Evolutionary conservation across 1,140 invertebrate species (phyloP), one percentile per base, ranked within the genome.

Genomic region (Panulirus ornatus): DNA sequence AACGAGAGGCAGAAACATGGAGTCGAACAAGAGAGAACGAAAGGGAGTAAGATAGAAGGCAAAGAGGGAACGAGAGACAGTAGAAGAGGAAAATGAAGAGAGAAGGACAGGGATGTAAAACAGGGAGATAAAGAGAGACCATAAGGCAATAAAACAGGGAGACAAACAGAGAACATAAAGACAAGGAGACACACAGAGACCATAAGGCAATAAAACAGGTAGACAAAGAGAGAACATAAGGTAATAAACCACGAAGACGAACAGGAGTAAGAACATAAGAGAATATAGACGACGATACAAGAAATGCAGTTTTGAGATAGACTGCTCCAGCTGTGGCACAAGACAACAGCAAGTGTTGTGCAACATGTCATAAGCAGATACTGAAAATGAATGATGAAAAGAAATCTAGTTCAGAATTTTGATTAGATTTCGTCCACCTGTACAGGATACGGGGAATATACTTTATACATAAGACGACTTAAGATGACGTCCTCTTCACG

Each of bases 51-150:
- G 75, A 42, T 30, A 42, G 38, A 42, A n/a, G n/a, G n/a, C n/a
- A 78, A 38, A 78, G 38, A 78, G 75, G 42, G 19, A 42, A 27
- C 19, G 76, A 79, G 76, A 79, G 76, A 79, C 36, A 79, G 36
- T 5, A 19, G 27, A 19, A 44, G 19, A 44, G 36, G 27, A 40
- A 79, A 5, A 44, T 16, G 44, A 5, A 79, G 40, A 42, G 40
- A 81, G n/a, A 1, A 30, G 44, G 47, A 54, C n/a, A n/a, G n/a
- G n/a, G n/a, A n/a, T n/a, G 42, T 19, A 30, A n/a, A 27, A 0
- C 0, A 47, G 44, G 40, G 40, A 79, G 1, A 22, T 8, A 40
- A n/a, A 0, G 2, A 19, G 19, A 75, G 8, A 38, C 19, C 30
- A 75, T 36, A 2, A 75, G 38, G 2, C 27, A 22, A 22, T 19